Evolutionary conservation across 1,140 invertebrate species (phyloP), one percentile per base, ranked within the genome.

Genomic region (Anadara kagoshimensis): DNA sequence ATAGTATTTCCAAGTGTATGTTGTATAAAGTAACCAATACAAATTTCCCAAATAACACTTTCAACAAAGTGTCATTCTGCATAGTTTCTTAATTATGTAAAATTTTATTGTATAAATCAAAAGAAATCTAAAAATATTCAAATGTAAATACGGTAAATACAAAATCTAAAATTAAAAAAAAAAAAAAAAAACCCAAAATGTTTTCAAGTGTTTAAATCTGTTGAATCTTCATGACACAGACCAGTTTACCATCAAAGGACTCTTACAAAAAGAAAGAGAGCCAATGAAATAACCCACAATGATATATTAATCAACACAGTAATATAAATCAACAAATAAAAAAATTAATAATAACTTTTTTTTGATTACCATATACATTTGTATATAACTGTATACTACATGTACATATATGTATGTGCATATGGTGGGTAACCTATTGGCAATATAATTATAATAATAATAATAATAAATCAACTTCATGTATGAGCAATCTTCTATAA

Each of bases 331-430:
- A 69, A 67, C 41, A 64, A 69, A 73, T 58, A 53, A 63, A 64
- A 47, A 64, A 69, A 65, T n/a, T n/a, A n/a, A n/a, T n/a, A 73
- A 73, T 64, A 77, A 64, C 18, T 43, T 26, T 67, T n/a, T 68
- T 69, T 47, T 73, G 69, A 74, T 78, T 65, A 73, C 66, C 69
- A 76, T 58, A 76, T 79, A 67, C 69, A 75, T 26, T 43, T 59
- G 67, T 64, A 70, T 43, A 70, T 36, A 36, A 36, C 29, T 36
- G 29, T 47, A 69, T 58, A 53, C 26, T 64, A 49, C 29, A 71
- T 56, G 29, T 45, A 44, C 24, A 65, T 66, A 75, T 69, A 62
- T 61, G 64, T 73, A 72, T 73, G 77, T 70, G 75, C 73, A 66
- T 67, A 76, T 74, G 61, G 65, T 78, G 70, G 71, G 70, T 71